Evolutionary conservation across 2,113 vertebrate species (phyloP).

Genomic region (Pangasianodon hypophthalmus): DNA sequence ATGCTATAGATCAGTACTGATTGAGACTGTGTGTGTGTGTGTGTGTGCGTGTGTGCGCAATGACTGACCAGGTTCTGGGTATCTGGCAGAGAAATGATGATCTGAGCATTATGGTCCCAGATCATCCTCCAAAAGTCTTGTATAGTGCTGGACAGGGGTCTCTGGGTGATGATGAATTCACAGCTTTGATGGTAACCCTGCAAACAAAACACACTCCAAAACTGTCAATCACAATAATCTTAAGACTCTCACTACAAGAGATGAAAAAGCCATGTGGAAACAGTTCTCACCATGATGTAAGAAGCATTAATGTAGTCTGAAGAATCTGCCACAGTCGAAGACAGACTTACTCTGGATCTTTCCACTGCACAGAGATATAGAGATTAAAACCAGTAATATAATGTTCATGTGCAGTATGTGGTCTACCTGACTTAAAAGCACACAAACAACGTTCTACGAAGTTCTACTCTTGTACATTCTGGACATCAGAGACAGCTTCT

Average conservation of each 20-base stretch:
- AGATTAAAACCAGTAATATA: not conserved
- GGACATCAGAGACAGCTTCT: not conserved
- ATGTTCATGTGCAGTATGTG: not conserved
- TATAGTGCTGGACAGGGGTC: conserved; percentile 86
- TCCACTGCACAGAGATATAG: conserved; percentile 73
- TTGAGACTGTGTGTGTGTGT: not conserved
- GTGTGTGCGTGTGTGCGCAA: not conserved
- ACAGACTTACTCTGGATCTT: conserved; percentile 82
- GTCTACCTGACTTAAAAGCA: not conserved
- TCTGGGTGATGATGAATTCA: conserved; percentile 94
- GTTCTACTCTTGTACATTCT: not conserved
- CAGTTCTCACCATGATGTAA: conserved; percentile 80
- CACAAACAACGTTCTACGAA: not conserved
- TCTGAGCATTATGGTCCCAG: conserved; percentile 91
- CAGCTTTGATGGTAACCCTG: conserved; percentile 89
- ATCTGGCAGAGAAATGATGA: conserved; percentile 88
- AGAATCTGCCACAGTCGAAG: conserved; percentile 76
- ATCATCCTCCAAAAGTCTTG: conserved; percentile 98
- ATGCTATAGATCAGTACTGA: not conserved
- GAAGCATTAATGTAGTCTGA: conserved; percentile 89
- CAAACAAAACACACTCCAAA: conserved; percentile 10
- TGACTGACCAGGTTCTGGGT: conserved; percentile 78
- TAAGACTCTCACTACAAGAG: not conserved
- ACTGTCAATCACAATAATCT: not conserved
- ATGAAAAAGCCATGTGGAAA: not conserved